Percentiles rank a stretch among this genome's conserved stretches.
phyloP scores from a whole-genome alignment of 2,888 invertebrate genomes.

The Sipha maydis region DNA sequence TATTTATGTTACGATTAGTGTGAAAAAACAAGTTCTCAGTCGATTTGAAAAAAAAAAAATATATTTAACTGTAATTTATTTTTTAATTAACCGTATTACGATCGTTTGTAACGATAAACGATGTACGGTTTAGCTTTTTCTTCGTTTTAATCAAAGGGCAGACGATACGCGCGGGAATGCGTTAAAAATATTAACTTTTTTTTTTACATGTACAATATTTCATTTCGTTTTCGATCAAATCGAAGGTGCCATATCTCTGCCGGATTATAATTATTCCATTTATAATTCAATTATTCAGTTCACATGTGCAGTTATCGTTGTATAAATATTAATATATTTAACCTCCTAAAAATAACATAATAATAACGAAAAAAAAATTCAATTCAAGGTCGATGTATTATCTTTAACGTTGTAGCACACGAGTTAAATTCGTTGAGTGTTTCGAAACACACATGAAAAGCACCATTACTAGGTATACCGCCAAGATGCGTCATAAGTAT shows the following conservation, averaged over 20 bases:
- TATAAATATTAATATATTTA: not conserved
- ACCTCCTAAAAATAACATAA: not conserved
- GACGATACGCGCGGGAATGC: not conserved
- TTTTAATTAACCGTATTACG: not conserved
- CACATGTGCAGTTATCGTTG: not conserved
- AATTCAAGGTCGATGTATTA: not conserved
- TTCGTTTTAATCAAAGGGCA: not conserved
- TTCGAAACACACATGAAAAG: not conserved
- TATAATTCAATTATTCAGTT: not conserved
- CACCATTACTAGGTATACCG: not conserved
- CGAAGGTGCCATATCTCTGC: not conserved
- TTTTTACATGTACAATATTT: not conserved
- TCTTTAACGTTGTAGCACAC: not conserved
- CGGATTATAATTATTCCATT: not conserved
- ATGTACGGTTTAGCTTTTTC: not conserved
- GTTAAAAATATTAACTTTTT: not conserved
- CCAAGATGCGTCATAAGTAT: no score
- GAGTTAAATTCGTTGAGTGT: not conserved
- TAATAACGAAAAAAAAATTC: not conserved
- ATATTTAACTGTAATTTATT: not conserved
- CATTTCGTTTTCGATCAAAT: not conserved
- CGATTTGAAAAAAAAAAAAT: not conserved
- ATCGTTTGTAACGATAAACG: not conserved
- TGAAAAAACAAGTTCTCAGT: not conserved
- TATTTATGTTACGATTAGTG: constrained; percentile 13